These are phyloP conservation scores for Drosophila pandora DNA, from an alignment of 1,140 invertebrate species.

Conservation along the genomic window DNA sequence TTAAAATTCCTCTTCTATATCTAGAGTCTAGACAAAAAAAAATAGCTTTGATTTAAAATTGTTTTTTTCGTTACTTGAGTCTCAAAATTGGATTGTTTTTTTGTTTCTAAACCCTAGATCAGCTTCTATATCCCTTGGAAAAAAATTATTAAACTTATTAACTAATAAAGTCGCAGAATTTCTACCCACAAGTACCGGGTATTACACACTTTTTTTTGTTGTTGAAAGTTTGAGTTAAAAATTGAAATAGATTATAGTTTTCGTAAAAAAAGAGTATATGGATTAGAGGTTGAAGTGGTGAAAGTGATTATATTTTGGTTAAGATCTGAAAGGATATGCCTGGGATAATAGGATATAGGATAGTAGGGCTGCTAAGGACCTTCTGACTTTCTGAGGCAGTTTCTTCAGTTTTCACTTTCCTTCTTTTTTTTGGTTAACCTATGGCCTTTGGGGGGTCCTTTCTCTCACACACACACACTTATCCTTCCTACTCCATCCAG, in stretches of 20 bases:
- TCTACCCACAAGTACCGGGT: no score
- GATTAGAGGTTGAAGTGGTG: constrained; percentile 5
- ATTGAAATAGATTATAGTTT: not conserved
- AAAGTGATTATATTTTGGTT: not conserved
- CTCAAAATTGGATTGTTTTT: constrained; percentile 68
- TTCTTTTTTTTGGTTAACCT: constrained; percentile 7
- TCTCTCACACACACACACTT: not conserved
- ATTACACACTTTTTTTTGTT: no score
- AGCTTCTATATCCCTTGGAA: constrained; percentile 2
- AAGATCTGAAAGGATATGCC: constrained; percentile 7
- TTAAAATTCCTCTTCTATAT: constrained; percentile 41
- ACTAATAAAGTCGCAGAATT: not conserved
- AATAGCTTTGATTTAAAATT: constrained; percentile 42
- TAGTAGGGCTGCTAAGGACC: constrained; percentile 1
- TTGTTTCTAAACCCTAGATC: constrained; percentile 8
- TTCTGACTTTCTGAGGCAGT: constrained; percentile 49
- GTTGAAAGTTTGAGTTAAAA: constrained; percentile 8
- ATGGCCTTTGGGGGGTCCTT: constrained; percentile 1
- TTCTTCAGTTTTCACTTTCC: constrained; percentile 34
- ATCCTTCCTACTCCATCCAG: not conserved
- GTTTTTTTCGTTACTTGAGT: constrained; percentile 44
- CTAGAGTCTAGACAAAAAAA: not conserved
- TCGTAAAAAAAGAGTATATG: constrained; percentile 4
- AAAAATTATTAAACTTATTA: constrained; percentile 5
- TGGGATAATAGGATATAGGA: constrained; percentile 20